These are phyloP conservation scores for Willisornis vidua DNA, from an alignment of 2,113 vertebrate genomes.

Conservation along the genomic window DNA sequence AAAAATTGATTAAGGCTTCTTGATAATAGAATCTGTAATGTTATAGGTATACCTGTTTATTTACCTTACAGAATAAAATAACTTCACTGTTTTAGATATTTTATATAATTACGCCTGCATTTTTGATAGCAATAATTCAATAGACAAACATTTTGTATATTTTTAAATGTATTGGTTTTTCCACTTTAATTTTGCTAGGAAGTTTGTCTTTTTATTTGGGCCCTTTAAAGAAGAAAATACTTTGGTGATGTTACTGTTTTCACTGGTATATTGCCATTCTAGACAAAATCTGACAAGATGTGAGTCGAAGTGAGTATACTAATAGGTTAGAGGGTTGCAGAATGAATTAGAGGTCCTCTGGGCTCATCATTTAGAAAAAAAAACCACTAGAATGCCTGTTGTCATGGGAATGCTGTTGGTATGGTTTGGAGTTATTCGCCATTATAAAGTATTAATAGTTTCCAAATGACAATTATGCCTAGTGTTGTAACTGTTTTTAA, in stretches of 20 bases:
- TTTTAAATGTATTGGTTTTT: background rate
- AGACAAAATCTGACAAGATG: background rate
- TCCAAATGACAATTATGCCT: background rate
- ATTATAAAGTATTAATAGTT: background rate
- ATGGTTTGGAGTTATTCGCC: background rate
- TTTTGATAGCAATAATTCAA: background rate
- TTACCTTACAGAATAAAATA: background rate
- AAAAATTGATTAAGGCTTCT: background rate
- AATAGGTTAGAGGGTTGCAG: background rate
- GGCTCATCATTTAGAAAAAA: background rate
- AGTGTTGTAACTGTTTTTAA: background rate
- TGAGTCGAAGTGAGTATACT: background rate
- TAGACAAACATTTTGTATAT: background rate
- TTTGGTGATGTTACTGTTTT: background rate
- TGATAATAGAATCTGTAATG: background rate
- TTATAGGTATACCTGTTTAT: background rate
- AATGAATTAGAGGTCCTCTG: background rate
- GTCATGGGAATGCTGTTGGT: background rate
- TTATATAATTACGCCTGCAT: background rate
- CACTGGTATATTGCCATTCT: background rate
- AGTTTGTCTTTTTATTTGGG: background rate
- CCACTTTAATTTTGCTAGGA: background rate
- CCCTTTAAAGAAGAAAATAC: constrained; percentile 4
- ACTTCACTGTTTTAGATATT: background rate
- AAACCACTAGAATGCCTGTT: background rate